Evolutionary conservation across 2,888 invertebrate species (phyloP).

Genomic region (Lithophane socia): DNA sequence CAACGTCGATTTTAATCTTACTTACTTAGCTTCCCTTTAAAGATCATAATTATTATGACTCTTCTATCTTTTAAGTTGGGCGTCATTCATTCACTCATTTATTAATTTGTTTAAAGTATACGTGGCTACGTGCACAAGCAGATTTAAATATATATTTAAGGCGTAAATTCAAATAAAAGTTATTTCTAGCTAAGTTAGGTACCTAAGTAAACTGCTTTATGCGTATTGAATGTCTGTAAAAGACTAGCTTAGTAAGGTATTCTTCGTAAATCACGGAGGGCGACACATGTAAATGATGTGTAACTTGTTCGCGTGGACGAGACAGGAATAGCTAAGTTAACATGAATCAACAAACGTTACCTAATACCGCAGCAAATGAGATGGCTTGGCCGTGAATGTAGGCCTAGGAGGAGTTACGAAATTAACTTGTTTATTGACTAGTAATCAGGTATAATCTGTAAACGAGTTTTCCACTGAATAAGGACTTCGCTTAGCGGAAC

Average conservation of each 20-base stretch:
- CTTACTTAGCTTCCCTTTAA: neutral
- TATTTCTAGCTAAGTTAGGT: neutral
- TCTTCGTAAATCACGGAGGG: constrained; percentile 20
- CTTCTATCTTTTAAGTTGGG: neutral
- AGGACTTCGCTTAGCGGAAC: too few species aligned
- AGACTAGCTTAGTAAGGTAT: constrained; percentile 8
- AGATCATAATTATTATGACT: neutral
- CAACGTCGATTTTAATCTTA: neutral
- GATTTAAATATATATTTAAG: too few species aligned
- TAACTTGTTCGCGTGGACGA: constrained; percentile 8
- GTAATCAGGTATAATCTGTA: neutral
- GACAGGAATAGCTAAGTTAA: constrained; percentile 24
- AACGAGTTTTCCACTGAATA: neutral
- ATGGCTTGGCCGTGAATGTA: constrained; percentile 12
- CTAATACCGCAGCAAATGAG: neutral
- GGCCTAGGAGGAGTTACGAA: neutral
- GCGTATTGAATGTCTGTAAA: neutral
- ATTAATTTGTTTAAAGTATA: too few species aligned
- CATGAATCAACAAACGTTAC: constrained; percentile 18
- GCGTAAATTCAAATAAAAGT: too few species aligned
- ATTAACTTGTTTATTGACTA: constrained; percentile 4
- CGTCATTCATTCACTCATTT: neutral
- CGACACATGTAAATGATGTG: constrained; percentile 30
- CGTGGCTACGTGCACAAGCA: too few species aligned
- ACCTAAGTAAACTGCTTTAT: neutral